phyloP scores from a whole-genome alignment of 2,797 vertebrate genomes.

The Calcarius lapponicus region DNA sequence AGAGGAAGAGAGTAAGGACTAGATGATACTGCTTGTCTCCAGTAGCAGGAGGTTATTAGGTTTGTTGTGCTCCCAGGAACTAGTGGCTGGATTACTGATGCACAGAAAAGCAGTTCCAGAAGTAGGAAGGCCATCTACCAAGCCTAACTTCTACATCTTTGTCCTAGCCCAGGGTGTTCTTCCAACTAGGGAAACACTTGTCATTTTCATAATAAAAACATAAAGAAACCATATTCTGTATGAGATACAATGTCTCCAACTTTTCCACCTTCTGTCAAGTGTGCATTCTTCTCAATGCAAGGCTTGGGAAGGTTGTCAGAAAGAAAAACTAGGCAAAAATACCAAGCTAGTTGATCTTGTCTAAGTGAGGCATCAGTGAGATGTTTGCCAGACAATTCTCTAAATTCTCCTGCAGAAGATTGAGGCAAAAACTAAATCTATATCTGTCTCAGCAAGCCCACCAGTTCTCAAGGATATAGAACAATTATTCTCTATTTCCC shows the following conservation, averaged over 20 bases:
- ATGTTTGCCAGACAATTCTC: not conserved
- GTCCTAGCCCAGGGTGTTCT: not conserved
- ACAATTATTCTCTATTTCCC: not conserved
- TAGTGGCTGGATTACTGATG: not conserved
- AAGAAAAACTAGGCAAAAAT: not conserved
- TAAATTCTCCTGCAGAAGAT: not conserved
- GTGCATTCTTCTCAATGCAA: not conserved
- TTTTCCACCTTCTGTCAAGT: not conserved
- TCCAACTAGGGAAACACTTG: not conserved
- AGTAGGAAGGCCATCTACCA: not conserved
- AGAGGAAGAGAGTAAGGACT: not conserved
- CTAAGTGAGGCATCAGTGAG: not conserved
- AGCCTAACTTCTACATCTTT: not conserved
- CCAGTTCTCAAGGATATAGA: not conserved
- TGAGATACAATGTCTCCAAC: rapidly evolving
- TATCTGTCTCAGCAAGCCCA: not conserved
- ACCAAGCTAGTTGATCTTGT: not conserved
- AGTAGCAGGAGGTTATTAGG: not conserved
- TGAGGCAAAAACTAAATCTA: not conserved
- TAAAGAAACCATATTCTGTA: not conserved
- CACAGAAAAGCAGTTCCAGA: not conserved
- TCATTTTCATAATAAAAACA: not conserved
- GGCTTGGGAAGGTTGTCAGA: not conserved
- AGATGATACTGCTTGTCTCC: not conserved
- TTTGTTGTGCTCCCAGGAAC: not conserved